Base-by-base conservation (phyloP, 2,797 vertebrate species). In the Eremophila alpestris region DNA sequence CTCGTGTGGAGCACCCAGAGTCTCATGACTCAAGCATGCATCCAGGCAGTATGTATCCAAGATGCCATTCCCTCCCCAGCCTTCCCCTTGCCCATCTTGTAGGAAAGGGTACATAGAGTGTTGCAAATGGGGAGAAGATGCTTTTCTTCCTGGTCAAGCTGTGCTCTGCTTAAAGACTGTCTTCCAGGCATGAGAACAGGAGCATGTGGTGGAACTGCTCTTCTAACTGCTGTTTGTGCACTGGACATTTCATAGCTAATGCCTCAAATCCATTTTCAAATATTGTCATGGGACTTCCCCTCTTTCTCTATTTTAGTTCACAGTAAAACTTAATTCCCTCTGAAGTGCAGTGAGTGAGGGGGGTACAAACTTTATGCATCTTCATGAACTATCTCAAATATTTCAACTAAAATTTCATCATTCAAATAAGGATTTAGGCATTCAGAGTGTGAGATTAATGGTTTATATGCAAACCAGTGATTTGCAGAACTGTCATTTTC, bases 1-100 rank as follows among this genome's bases (percentile, higher is more conserved):
- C 32, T 81, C 6, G 19, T 21, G 34, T 30, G 59, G 9, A 81
- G 34, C 0, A 3, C 15, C 8, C 7, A 27, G 8, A 27, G 7
- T 46, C 32, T 58, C 2, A 1, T 34, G 36, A 24, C 15, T 48
- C 24, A 29, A 55, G n/a, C 24, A 7, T 7, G 2, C 0, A 3
- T 21, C 12, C n/a, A 30, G 30, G 46, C 23, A 51, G 13, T 3
- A 27, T 9, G 6, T 32, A 34, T 22, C n/a, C 4, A 10, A 58
- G 19, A 20, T 4, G 12, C 6, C 18, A 58, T 43, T 69, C 18
- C 15, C 18, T 65, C 19, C 13, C 12, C 41, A 81, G 52, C 26
- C 21, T 80, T 73, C 16, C 10, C 3, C 0, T 32, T 55, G 67
- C 46, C 49, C 4, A 7, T 15, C 49, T 52, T 60, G 26, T 27